Base-by-base conservation (phyloP, 2,113 vertebrate species). In the Orthonyx spaldingii region DNA sequence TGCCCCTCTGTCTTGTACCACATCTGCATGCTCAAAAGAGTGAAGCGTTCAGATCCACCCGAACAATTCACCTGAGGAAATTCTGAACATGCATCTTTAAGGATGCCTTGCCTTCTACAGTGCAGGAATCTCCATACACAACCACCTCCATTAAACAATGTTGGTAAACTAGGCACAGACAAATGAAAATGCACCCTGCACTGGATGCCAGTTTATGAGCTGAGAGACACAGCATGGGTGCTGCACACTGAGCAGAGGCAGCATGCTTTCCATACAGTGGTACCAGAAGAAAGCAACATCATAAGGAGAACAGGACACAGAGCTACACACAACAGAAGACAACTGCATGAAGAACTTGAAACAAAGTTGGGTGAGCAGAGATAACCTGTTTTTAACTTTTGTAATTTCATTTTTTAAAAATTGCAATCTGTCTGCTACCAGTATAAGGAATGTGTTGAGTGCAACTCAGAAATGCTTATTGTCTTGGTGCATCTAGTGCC, bases 171-270 rank as follows among this genome's bases (percentile, higher is more conserved):
- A 64, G 52, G 27, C 39, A 59, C 5, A 63, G 52, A 32, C 9
- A 60, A 57, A 85, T 6, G 19, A 64, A 61, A 89, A n/a, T 13
- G 21, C 28, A 21, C 42, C n/a, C 91, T 81, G 53, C 52, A 28
- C 44, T 27, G 49, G 57, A 21, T 87, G 57, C 8, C 16, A 46
- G 1, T 21, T 65, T 19, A 24, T 20, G 18, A 9, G 39, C 41
- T 22, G 57, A 63, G 70, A 50, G 61, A n/a, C 15, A 15, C 11
- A 41, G 35, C 26, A 9, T 0, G 0, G 60, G 11, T 21, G 32
- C 27, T 8, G 53, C 49, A 33, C 21, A 5, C 41, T 3, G 1
- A 70, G 37, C 28, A 61, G 41, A 61, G 42, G 28, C 46, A 63
- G 42, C 46, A 55, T 0, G 0, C 23, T 89, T 41, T 37, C 32